Percentiles rank a stretch among this genome's conserved stretches.
phyloP scores from a whole-genome alignment of 2,113 vertebrate genomes.

The Cairina moschata region DNA sequence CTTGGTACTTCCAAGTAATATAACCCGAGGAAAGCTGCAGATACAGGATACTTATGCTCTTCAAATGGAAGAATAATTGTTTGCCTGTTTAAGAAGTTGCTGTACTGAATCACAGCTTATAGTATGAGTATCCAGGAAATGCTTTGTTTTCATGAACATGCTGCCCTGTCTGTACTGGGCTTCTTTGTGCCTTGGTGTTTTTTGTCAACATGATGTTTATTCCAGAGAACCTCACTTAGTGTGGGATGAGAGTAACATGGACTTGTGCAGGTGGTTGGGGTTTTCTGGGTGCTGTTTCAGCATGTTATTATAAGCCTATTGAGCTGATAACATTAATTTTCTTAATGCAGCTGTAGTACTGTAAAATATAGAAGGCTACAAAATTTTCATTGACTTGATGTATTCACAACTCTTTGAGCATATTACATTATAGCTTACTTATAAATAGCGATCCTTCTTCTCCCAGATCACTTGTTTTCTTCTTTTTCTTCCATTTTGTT shows the following conservation, averaged over 20 bases:
- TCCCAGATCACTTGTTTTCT: not conserved
- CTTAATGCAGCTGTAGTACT: not conserved
- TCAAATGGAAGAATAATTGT: not conserved
- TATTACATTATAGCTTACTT: not conserved
- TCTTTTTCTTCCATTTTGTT: not conserved
- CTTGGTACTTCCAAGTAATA: not conserved
- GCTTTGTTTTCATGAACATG: not conserved
- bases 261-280: not conserved
- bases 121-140: not conserved
- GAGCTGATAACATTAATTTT: not conserved
- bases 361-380: not conserved
- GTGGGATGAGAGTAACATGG: not conserved
- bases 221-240: not conserved
- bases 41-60: not conserved
- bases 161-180: not conserved
- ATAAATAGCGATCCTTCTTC: not conserved
- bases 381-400: not conserved
- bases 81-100: not conserved
- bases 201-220: not conserved
- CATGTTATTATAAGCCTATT: not conserved
- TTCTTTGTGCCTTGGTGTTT: not conserved
- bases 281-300: not conserved
- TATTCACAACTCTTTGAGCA: not conserved
- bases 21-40: not conserved
- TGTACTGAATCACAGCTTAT: not conserved